These are phyloP conservation scores for Mesochorus sp. DNA, from an alignment of 2,888 invertebrate genomes.

Conservation along the genomic window DNA sequence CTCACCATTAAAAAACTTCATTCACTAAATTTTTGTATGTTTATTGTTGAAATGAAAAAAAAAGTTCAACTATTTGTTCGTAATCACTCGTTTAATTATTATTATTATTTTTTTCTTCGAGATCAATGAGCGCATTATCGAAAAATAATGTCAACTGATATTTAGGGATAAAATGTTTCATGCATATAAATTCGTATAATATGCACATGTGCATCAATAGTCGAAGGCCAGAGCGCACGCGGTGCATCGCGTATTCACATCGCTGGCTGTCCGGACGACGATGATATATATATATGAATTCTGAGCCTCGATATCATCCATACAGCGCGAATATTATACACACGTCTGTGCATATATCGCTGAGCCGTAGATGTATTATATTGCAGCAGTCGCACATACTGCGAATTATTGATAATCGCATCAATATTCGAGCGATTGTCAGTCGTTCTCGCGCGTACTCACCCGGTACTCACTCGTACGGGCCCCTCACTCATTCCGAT, in stretches of 20 bases:
- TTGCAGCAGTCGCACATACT: conserved; percentile 51
- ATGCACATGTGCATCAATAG: conserved; percentile 54
- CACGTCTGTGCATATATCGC: neutral
- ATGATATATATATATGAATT: conserved; percentile 28
- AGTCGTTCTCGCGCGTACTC: conserved; percentile 65
- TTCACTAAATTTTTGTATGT: too few species aligned
- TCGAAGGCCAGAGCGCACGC: conserved; percentile 55
- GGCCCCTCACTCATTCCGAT: conserved; percentile 67
- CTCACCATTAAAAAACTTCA: too few species aligned
- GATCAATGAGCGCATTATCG: too few species aligned
- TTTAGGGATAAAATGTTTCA: neutral
- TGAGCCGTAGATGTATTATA: neutral
- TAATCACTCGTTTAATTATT: too few species aligned
- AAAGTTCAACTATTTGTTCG: too few species aligned
- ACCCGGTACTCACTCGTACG: neutral
- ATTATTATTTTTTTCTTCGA: too few species aligned
- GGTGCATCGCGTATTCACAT: conserved; percentile 35
- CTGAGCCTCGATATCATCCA: conserved; percentile 1
- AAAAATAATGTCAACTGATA: too few species aligned
- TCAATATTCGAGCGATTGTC: conserved; percentile 79
- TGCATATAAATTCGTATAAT: conserved; percentile 41
- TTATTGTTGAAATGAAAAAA: too few species aligned
- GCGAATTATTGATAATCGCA: conserved; percentile 80
- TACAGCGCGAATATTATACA: neutral
- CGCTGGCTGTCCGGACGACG: conserved; percentile 36